Base-by-base conservation (phyloP, 2,797 vertebrate genomes). In the Karalla daura region DNA sequence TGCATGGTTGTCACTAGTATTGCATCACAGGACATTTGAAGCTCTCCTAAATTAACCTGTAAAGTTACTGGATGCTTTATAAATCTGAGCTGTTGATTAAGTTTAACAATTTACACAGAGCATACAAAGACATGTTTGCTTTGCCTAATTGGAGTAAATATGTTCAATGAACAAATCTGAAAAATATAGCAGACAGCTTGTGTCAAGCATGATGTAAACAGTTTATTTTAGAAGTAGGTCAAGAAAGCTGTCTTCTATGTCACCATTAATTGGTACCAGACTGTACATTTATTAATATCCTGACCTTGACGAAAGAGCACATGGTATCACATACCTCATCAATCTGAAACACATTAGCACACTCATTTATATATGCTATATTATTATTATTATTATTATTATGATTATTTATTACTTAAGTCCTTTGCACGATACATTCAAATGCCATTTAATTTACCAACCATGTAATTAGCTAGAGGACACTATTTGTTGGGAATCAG, bases 171-270 rank as follows among this genome's bases (percentile, higher is more conserved):
- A 5, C n/a, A 8, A 5, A 14, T 14, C 41, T 14, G 44, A 32
- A 35, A 28, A 41, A 46, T n/a, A 17, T 1, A 14, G 23, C 32
- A 2, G 50, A 35, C 8, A 0, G 41, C 39, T 14, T 21, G 49
- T 21, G 4, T 64, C 43, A n/a, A n/a, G n/a, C n/a, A 41, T 11
- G 25, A 62, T 58, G 62, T 11, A 23, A n/a, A 24, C 12, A 5
- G 15, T 35, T 70, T 53, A 67, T 78, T 81, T 47, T 33, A 41
- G 67, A 73, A 73, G 45, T 54, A 52, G 78, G 74, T 78, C 68
- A 56, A n/a, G 12, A 47, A 40, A 37, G 40, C 20, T 18, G 30
- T 44, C 44, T 12, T 39, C 44, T 66, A 2, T 3, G 58, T 53
- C 36, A 52, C 33, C 37, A 20, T 49, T 36, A 73, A 40, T 52